Conservation (phyloP, 1,140 invertebrate species). For the Drosophila lacertosa region DNA sequence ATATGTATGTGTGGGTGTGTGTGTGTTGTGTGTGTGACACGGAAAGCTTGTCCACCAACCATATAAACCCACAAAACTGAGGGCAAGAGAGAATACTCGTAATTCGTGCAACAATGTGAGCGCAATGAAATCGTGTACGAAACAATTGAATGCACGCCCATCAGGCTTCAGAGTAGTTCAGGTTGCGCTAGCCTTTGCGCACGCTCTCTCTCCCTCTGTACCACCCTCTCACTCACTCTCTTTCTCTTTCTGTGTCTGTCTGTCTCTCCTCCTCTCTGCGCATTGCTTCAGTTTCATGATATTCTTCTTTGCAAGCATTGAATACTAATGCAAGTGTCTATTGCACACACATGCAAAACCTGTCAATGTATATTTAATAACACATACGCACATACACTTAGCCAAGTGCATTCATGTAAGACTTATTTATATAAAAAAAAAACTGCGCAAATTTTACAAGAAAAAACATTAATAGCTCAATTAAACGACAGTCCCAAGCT, state of each 20-base stretch:
- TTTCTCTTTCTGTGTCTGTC: neutral
- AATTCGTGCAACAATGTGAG: constrained; percentile 64
- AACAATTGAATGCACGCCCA: constrained; percentile 72
- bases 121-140: constrained; percentile 21
- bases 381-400: too few species aligned
- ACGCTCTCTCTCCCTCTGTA: neutral
- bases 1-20: neutral
- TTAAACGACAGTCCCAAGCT: too few species aligned
- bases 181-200: constrained; percentile 4
- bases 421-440: too few species aligned
- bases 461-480: too few species aligned
- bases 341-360: constrained; percentile 2
- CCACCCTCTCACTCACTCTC: neutral
- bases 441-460: too few species aligned
- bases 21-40: neutral
- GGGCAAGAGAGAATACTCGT: constrained; percentile 48
- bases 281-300: neutral
- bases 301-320: too few species aligned
- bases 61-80: constrained; percentile 19
- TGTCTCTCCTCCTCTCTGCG: constrained; percentile 17
- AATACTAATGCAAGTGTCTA: neutral
- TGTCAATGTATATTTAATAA: too few species aligned
- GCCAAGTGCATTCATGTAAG: too few species aligned
- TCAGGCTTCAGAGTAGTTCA: constrained; percentile 11
- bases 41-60: constrained; percentile 20